phyloP scores from a whole-genome alignment of 2,797 vertebrate species.

The Miichthys miiuy region DNA sequence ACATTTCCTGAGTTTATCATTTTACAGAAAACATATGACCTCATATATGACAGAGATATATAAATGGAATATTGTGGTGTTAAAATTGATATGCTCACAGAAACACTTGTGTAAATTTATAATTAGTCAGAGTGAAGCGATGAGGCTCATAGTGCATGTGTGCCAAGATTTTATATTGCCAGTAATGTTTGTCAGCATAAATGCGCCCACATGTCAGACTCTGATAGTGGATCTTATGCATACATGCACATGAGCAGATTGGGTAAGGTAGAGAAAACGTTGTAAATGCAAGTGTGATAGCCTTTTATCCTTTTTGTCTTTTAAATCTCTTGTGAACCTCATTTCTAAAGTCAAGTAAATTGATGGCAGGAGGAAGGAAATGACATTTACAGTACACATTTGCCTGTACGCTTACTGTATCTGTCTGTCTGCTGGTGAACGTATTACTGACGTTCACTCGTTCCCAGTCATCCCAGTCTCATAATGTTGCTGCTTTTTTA shows the following conservation, averaged over 20 bases:
- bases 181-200: not conserved
- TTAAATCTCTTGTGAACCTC: not conserved
- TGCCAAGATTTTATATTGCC: not conserved
- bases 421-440: slow-evolving; percentile 25
- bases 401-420: slow-evolving; percentile 12
- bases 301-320: not conserved
- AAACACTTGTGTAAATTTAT: not conserved
- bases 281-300: no score
- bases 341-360: slow-evolving; percentile 5
- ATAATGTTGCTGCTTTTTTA: slow-evolving; percentile 53
- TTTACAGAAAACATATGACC: not conserved
- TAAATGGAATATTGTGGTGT: not conserved
- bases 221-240: slow-evolving; percentile 2
- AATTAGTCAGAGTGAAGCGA: not conserved
- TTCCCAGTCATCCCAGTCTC: slow-evolving; percentile 22
- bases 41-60: not conserved
- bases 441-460: slow-evolving; percentile 2
- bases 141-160: not conserved
- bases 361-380: slow-evolving; percentile 7
- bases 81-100: not conserved
- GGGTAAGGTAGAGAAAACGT: not conserved
- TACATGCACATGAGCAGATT: not conserved
- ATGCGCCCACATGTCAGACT: not conserved
- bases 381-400: slow-evolving; percentile 13
- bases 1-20: not conserved